These are phyloP conservation scores for Trogon melanurus DNA, from an alignment of 2,113 vertebrate species.

Conservation along the genomic window DNA sequence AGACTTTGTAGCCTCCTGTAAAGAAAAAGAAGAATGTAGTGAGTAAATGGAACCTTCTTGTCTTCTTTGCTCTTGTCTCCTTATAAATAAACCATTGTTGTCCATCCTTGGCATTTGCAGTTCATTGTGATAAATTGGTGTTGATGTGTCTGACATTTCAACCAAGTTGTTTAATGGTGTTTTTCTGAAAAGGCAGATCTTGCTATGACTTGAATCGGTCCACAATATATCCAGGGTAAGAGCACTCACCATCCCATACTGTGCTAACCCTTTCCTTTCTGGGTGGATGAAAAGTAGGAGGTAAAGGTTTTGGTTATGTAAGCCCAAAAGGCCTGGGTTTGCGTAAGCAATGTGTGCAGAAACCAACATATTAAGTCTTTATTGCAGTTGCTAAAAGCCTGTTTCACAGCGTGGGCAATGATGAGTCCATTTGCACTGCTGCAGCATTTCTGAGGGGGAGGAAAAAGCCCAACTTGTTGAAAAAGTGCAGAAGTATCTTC, in stretches of 20 bases:
- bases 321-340: background rate
- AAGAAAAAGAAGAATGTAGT: constrained; percentile 70
- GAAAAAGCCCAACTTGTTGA: background rate
- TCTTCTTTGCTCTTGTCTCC: constrained; percentile 73
- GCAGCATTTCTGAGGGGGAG: background rate
- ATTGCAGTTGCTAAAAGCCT: background rate
- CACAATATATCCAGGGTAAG: background rate
- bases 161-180: constrained; percentile 66
- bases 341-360: background rate
- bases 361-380: background rate
- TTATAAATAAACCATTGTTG: constrained; percentile 74
- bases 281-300: background rate
- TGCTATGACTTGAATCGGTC: background rate
- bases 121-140: constrained; percentile 75
- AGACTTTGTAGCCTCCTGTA: constrained; percentile 68
- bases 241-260: background rate
- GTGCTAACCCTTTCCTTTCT: constrained; percentile 28
- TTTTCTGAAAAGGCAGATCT: constrained; percentile 55
- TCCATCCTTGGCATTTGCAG: constrained; percentile 73
- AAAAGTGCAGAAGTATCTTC: background rate
- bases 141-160: constrained; percentile 76
- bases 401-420: background rate
- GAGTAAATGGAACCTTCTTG: constrained; percentile 73
- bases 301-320: constrained; percentile 7
- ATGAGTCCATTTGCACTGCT: background rate